Conservation (phyloP, 2,888 invertebrate genomes). For the Physocephala rufipes region DNA sequence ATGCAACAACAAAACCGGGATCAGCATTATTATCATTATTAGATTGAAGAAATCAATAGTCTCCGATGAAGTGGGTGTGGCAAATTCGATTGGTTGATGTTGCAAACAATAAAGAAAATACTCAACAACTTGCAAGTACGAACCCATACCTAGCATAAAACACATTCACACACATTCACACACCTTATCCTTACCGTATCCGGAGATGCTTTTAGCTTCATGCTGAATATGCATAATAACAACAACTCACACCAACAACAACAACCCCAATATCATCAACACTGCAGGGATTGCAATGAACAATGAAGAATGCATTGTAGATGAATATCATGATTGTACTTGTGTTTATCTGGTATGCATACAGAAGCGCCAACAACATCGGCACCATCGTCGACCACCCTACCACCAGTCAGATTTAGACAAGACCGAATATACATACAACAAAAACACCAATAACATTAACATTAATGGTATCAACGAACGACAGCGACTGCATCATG, state of each 20-base stretch:
- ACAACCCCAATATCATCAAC: neutral
- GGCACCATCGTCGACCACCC: too few species aligned
- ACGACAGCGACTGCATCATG: conserved; percentile 27
- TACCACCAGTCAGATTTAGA: neutral
- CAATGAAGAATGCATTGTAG: conserved; percentile 1
- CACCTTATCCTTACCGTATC: neutral
- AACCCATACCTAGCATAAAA: conserved; percentile 7
- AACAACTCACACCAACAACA: conserved; percentile 16
- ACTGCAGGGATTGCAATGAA: too few species aligned
- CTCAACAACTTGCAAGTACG: conserved; percentile 22
- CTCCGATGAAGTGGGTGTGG: neutral
- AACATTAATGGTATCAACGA: conserved; percentile 8
- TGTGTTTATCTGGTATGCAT: neutral
- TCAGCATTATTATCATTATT: neutral
- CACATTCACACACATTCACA: conserved; percentile 19
- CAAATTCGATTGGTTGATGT: neutral
- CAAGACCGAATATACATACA: conserved; percentile 14
- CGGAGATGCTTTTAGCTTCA: neutral
- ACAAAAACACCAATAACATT: conserved; percentile 37
- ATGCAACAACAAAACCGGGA: neutral
- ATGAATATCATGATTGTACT: neutral
- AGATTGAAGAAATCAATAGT: neutral
- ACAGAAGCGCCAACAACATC: conserved; percentile 20
- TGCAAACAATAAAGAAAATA: conserved; percentile 41
- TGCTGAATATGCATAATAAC: conserved; percentile 5